phyloP scores from a whole-genome alignment of 2,797 vertebrate species.

The Pangasius macronema region DNA sequence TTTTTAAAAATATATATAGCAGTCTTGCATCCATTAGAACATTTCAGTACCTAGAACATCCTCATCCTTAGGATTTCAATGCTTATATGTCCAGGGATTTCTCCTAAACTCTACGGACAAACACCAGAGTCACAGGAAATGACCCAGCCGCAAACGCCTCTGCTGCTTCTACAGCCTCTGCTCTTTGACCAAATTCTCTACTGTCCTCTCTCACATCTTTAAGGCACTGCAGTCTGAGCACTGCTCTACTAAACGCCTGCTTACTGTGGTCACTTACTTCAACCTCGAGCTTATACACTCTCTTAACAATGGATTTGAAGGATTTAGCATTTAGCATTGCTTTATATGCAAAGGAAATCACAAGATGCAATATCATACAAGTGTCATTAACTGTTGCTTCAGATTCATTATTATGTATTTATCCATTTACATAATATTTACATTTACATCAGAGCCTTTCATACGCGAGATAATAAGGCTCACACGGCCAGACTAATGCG shows the following conservation, averaged over 20 bases:
- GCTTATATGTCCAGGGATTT: not conserved
- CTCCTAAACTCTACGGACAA: constrained; percentile 44
- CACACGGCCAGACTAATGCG: not conserved
- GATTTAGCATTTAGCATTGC: not conserved
- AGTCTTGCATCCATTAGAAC: not conserved
- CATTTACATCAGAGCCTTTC: not conserved
- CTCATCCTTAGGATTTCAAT: not conserved
- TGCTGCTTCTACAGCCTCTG: constrained; percentile 53
- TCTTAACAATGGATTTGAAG: not conserved
- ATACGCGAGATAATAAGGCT: not conserved
- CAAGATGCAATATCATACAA: not conserved
- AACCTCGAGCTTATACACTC: constrained; percentile 32
- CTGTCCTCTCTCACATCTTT: constrained; percentile 56
- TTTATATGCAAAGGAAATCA: not conserved
- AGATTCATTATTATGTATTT: not conserved
- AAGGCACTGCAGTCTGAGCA: not conserved
- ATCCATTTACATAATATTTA: not conserved
- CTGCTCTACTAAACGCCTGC: not conserved
- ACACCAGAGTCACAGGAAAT: constrained; percentile 25
- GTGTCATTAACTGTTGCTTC: not conserved
- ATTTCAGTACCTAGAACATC: not conserved
- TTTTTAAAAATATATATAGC: too few species aligned
- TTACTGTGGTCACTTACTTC: constrained; percentile 19
- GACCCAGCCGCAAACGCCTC: not conserved
- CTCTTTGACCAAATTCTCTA: constrained; percentile 62